A percentile compares a stretch with the other conserved stretches of the same genome.
These are phyloP conservation scores for Mus caroli DNA, from an alignment of 2,797 vertebrate genomes.

Conservation along the genomic window DNA sequence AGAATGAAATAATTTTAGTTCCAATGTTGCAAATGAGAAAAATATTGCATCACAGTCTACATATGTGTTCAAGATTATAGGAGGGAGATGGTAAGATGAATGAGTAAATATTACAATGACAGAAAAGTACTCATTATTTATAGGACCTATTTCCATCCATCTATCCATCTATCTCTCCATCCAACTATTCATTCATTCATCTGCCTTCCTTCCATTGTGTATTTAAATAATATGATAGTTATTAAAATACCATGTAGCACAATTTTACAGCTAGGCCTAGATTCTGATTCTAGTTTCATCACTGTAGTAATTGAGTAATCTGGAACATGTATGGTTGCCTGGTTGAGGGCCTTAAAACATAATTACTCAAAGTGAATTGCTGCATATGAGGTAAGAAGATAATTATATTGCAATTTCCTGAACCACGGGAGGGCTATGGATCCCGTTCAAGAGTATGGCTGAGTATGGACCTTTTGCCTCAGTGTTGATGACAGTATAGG, in stretches of 20 bases:
- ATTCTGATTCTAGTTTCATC: background rate
- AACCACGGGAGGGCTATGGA: fast-evolving
- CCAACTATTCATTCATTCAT: background rate
- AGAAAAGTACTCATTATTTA: background rate
- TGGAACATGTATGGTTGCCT: background rate
- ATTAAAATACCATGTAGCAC: background rate
- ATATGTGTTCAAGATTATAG: background rate
- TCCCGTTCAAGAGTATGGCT: fast-evolving
- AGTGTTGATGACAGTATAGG: fast-evolving
- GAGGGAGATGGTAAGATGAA: background rate
- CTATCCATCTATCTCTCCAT: fast-evolving
- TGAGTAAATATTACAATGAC: background rate
- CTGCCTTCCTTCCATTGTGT: background rate
- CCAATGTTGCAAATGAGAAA: background rate
- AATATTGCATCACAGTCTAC: background rate
- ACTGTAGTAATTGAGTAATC: background rate
- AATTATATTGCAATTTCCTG: background rate
- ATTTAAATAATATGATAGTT: background rate
- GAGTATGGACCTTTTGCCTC: no score
- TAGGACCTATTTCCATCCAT: background rate
- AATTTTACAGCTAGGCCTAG: background rate
- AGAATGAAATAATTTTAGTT: background rate
- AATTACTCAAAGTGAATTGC: background rate
- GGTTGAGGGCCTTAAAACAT: background rate
- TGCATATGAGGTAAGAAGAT: background rate